A percentile compares a stretch with the other conserved stretches of the same genome.
These are phyloP conservation scores for Aphrophora alni DNA, from an alignment of 2,888 invertebrate genomes.

Conservation along the genomic window DNA sequence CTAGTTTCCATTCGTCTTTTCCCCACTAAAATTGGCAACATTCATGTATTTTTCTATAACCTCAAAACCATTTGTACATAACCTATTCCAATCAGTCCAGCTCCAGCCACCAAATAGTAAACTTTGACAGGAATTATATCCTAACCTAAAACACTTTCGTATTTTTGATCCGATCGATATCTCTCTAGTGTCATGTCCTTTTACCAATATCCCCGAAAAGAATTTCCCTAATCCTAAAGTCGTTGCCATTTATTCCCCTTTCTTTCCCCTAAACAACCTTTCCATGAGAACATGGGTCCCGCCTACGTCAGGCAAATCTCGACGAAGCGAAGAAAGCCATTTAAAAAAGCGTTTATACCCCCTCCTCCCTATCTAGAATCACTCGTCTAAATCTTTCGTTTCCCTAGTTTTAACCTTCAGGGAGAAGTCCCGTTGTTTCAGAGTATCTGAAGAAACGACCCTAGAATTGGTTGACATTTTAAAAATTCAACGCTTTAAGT, in stretches of 20 bases:
- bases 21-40: no score
- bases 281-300: neutral
- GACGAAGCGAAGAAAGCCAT: neutral
- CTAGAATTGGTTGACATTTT: neutral
- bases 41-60: no score
- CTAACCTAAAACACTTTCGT: no score
- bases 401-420: neutral
- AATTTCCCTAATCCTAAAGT: neutral
- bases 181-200: neutral
- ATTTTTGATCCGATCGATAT: neutral
- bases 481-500: neutral
- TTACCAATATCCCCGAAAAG: neutral
- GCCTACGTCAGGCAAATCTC: constrained; percentile 1
- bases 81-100: no score
- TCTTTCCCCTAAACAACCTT: neutral
- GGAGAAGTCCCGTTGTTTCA: neutral
- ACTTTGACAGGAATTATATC: no score
- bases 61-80: no score
- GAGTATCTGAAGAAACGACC: neutral
- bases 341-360: neutral
- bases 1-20: no score
- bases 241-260: constrained; percentile 5
- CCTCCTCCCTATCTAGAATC: neutral
- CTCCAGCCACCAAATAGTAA: no score
- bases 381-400: neutral